Base-by-base conservation (phyloP, 2,113 vertebrate species). In the Plecturocebus donacophilus region DNA sequence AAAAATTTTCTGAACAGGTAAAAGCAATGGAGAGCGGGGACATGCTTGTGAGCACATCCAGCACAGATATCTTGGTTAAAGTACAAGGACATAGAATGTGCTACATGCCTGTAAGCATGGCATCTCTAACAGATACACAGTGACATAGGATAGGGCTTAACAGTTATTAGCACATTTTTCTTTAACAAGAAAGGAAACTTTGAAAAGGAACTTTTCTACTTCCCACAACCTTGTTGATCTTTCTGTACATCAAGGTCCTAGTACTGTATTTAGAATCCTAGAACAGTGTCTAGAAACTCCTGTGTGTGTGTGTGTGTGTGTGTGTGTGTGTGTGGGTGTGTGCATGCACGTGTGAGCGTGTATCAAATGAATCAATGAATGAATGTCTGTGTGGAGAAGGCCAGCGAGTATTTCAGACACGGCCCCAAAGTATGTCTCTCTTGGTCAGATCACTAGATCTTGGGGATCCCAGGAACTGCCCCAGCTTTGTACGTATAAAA, bases 271-370 rank as follows among this genome's bases (percentile, higher is more conserved):
- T 70, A 79, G 80, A 68, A 77, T 38, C 61, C 12, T 56, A 42
- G 16, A 64, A 64, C 27, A 64, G 27, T 3, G 12, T 64, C 27
- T 61, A 38, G 20, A 45, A 68, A 38, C 58, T 68, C 16, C 1
- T 3, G 17, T 40, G 64, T 19, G 6, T 47, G 30, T 16, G 54
- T 42, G 38, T 30, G 49, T 52, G 49, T 5, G 49, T 16, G 49
- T 2, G 14, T 5, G 49, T 40, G 75, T 19, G 6, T 47, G 30
- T 3, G 17, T 40, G 64, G 13, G 6, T 47, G 30, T 16, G 52
- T 17, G 52, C 13, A 3, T 1, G 49, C 14, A 17, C 4, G 4
- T 5, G 49, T 30, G 27, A 6, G 5, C 12, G 11, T 6, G 25
- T 32, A 64, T 45, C 25, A 32, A 82, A 94, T 49, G 42, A 84